Evolutionary conservation across 1,140 invertebrate species (phyloP), one percentile per base, ranked within the genome.

Genomic region (Pseudomyrmex cubaensis): DNA sequence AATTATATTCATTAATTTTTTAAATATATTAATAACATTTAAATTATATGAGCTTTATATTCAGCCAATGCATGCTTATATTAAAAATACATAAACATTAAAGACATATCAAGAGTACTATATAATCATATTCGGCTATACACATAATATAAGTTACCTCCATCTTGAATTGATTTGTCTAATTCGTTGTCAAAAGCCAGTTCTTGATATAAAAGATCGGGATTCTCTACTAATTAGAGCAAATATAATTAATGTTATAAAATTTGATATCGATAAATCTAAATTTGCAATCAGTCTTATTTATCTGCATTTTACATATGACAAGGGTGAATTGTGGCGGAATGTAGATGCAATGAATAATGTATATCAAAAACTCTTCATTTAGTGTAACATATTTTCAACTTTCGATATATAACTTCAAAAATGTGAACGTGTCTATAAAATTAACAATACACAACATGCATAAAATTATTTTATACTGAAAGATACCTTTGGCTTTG

Each of bases 141-240:
- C 66, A 56, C 9, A 48, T 67, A 13, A 59, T 64, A 64, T 52
- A 85, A 92, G 87, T 93, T 94, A 93, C 93, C 93, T 94, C 90
- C 90, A 20, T 83, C 76, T 83, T 83, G 85, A 90, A 89, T 86
- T 83, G 90, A 90, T 85, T 91, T 92, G 83, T 94, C 91, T 88
- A 91, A 90, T 69, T 94, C 93, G 83, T 94, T 92, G 86, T 95
- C 90, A 85, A 93, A 93, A 82, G 94, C 93, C 88, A 95, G 92
- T 93, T 95, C 95, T 93, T 95, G 93, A 90, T 94, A 94, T 56
- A 95, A 92, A 86, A 95, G 93, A 93, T 95, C 95, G 88, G 95
- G 93, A 91, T 95, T 95, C 90, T 95, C 95, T 91, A 95, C 95
- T 95, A 90, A 92, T 83, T 15, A 10, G 90, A 92, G 90, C 86